Evolutionary conservation across 2,888 invertebrate genomes (phyloP), one percentile per base, ranked within the genome.

Genomic region (Ornithoptera alexandrae): DNA sequence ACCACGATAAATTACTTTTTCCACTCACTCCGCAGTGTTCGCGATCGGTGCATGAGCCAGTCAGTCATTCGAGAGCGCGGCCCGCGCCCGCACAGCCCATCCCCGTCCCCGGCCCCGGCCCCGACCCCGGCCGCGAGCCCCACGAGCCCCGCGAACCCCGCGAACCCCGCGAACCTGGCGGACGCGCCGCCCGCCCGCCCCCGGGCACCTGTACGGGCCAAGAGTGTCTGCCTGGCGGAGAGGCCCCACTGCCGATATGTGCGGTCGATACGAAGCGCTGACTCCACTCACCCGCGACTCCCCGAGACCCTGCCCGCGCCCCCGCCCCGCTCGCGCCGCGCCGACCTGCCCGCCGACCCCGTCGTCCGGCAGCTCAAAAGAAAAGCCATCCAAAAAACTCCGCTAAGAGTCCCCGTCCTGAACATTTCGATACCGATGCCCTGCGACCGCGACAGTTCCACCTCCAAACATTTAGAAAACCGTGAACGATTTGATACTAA

Each of bases 1-100:
- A 90, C 81, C 77, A 75, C 87, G 81, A 90, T 90, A 87, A 88
- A 87, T 89, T 87, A 90, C 88, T 92, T 91, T 91, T 90, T 89
- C 85, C 84, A 84, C 78, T 83, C 81, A 79, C 82, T 85, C 77
- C 73, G 80, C 77, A 80, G 80, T 81, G 79, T 83, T 78, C 76
- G 80, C 82, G 81, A 82, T 76, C 78, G 76, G 74, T 80, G 81
- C 84, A 85, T 84, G 87, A 81, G 81, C 78, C 85, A 86, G 88
- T 87, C 86, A 81, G 78, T 83, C 83, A 81, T 77, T 80, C 74
- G 78, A 76, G 78, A 73, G 78, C 78, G 80, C 77, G 76, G 76
- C 74, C 75, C 79, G 79, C 84, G 84, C 82, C 78, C 80, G 78
- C 10, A 66, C 76, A 72, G 10, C 8, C 73, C 68, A 72, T 70